Conservation (phyloP, 1,140 invertebrate species). For the Polypedilum vanderplanki region DNA sequence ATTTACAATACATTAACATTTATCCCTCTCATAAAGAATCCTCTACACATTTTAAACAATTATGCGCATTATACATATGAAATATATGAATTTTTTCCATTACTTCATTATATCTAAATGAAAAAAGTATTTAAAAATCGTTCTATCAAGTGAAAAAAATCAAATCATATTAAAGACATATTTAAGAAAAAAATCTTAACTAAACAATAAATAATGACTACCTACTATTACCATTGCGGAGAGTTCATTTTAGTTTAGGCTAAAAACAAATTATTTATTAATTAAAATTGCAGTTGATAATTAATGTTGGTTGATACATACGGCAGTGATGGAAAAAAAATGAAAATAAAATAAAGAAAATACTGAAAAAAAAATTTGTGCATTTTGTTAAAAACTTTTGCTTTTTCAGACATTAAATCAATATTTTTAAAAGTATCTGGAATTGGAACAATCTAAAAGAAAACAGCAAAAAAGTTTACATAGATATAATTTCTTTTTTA, state of each 20-base stretch:
- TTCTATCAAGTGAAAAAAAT: conserved; percentile 15
- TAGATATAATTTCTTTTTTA: conserved; percentile 14
- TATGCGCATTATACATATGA: not conserved
- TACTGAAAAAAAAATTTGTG: not conserved
- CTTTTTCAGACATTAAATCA: too few relatives aligned
- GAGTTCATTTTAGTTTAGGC: conserved; percentile 10
- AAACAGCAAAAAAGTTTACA: not conserved
- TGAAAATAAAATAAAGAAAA: conserved; percentile 6
- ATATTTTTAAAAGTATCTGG: too few relatives aligned
- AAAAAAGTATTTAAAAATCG: conserved; percentile 21
- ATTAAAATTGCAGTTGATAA: conserved; percentile 25
- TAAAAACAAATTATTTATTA: conserved; percentile 26
- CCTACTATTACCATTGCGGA: conserved; percentile 2
- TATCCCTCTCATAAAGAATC: not conserved
- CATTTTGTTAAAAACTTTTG: too few relatives aligned
- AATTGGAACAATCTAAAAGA: too few relatives aligned
- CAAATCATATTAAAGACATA: conserved; percentile 29
- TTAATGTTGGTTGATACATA: conserved; percentile 26
- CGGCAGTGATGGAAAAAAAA: conserved; percentile 21
- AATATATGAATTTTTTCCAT: not conserved
- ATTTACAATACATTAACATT: too few relatives aligned
- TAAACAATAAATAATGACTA: not conserved
- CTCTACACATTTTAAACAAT: not conserved
- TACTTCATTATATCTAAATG: not conserved
- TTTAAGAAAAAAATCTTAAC: conserved; percentile 12